Conservation (phyloP, 2,113 vertebrate genomes). For the Grus americana region DNA sequence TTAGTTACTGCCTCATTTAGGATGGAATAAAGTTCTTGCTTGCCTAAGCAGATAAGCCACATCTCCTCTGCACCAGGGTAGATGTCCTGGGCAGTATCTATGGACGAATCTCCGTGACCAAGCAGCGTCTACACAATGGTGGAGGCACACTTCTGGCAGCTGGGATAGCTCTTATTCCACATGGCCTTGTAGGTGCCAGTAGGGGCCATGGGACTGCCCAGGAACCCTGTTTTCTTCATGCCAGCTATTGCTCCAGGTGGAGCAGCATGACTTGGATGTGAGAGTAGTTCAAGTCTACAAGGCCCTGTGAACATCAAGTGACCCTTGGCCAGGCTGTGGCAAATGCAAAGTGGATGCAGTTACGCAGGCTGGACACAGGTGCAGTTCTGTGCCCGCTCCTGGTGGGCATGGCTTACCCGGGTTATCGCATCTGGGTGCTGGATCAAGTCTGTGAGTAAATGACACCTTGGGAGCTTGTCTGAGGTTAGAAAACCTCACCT, state of each 20-base stretch:
- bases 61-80: background rate
- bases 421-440: accelerated
- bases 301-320: background rate
- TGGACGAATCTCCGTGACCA: background rate
- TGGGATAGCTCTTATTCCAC: background rate
- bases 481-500: background rate
- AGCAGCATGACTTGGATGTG: background rate
- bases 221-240: background rate
- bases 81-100: background rate
- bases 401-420: background rate
- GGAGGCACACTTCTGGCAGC: background rate
- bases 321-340: background rate
- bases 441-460: background rate
- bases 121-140: background rate
- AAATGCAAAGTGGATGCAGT: background rate
- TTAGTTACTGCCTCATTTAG: background rate
- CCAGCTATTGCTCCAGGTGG: background rate
- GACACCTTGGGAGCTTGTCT: background rate
- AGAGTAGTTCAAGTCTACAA: background rate
- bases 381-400: background rate
- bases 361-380: background rate
- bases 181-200: background rate
- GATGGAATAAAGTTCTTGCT: background rate
- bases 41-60: background rate
- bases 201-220: background rate